Conservation (phyloP, 2,888 invertebrate species). For the Crioceris asparagi region DNA sequence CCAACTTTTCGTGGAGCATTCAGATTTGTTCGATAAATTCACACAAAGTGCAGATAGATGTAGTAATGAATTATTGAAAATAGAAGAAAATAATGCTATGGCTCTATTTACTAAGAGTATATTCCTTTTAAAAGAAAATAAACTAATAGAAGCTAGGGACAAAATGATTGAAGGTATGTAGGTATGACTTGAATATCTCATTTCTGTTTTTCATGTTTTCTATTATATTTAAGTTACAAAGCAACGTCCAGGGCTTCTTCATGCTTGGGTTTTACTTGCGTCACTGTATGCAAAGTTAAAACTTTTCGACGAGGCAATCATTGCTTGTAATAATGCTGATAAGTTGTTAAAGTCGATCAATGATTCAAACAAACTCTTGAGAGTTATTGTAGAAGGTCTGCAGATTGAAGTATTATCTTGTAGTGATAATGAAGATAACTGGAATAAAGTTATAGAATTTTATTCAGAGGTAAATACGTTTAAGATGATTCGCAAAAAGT, state of each 20-base stretch:
- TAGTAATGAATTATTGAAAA: slow-evolving; percentile 42
- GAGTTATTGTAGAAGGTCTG: slow-evolving; percentile 27
- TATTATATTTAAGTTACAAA: slow-evolving; percentile 27
- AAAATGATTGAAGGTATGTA: slow-evolving; percentile 36
- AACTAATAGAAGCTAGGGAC: slow-evolving; percentile 47
- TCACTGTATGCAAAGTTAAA: slow-evolving; percentile 41
- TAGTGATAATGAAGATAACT: slow-evolving; percentile 41
- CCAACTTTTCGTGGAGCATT: slow-evolving; percentile 35
- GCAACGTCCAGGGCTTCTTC: slow-evolving; percentile 36
- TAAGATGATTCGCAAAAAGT: background rate
- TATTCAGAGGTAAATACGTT: slow-evolving; percentile 37
- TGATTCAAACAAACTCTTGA: slow-evolving; percentile 26
- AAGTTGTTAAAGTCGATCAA: slow-evolving; percentile 30
- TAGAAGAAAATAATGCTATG: slow-evolving; percentile 50
- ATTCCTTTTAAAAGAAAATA: slow-evolving; percentile 40
- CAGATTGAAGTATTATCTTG: slow-evolving; percentile 37
- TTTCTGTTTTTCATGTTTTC: background rate
- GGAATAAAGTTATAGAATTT: slow-evolving; percentile 31
- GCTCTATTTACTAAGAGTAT: slow-evolving; percentile 53
- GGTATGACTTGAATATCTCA: slow-evolving; percentile 2
- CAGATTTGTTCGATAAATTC: slow-evolving; percentile 14
- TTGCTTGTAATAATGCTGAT: slow-evolving; percentile 33
- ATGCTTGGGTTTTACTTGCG: slow-evolving; percentile 42
- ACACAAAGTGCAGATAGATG: slow-evolving; percentile 27
- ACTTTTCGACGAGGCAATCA: slow-evolving; percentile 42